Evolutionary conservation across 2,113 vertebrate genomes (phyloP).

Genomic region (Zosterops hypoxanthus): DNA sequence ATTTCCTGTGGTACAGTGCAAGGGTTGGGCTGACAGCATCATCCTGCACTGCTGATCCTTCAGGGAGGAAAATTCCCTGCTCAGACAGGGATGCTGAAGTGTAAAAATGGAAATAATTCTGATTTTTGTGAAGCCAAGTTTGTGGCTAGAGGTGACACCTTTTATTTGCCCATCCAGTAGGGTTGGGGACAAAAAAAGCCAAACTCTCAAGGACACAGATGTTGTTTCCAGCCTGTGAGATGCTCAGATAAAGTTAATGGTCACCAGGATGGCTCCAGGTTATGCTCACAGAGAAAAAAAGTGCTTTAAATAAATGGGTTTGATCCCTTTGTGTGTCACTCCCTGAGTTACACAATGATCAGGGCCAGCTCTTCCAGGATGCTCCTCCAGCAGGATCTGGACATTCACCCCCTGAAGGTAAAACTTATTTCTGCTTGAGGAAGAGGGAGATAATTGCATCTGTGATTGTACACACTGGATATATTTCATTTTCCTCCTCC

Average conservation of each 20-base stretch:
- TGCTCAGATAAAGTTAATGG: constrained; percentile 42
- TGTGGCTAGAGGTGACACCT: not conserved
- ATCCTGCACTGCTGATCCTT: not conserved
- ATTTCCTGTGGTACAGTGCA: fast-evolving
- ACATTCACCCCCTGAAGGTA: not conserved
- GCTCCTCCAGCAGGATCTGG: not conserved
- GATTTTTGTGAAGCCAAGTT: not conserved
- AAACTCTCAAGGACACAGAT: not conserved
- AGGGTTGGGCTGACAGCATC: not conserved
- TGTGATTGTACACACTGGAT: not conserved
- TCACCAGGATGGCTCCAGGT: not conserved
- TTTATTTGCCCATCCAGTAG: not conserved
- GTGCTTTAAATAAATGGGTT: not conserved
- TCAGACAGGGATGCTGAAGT: not conserved
- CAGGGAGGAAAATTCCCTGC: not conserved
- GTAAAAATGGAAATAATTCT: not conserved
- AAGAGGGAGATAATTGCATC: not conserved
- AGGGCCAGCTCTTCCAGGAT: not conserved
- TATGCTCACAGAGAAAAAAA: not conserved
- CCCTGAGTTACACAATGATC: not conserved
- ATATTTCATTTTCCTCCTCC: not conserved
- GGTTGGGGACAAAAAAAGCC: not conserved
- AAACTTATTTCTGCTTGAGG: not conserved
- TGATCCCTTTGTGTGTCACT: not conserved
- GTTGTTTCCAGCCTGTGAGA: not conserved